A percentile compares a stretch with the other conserved stretches of the same genome.
Evolutionary conservation across 2,888 invertebrate genomes (phyloP).

Genomic region (Sarcophaga rosellei): DNA sequence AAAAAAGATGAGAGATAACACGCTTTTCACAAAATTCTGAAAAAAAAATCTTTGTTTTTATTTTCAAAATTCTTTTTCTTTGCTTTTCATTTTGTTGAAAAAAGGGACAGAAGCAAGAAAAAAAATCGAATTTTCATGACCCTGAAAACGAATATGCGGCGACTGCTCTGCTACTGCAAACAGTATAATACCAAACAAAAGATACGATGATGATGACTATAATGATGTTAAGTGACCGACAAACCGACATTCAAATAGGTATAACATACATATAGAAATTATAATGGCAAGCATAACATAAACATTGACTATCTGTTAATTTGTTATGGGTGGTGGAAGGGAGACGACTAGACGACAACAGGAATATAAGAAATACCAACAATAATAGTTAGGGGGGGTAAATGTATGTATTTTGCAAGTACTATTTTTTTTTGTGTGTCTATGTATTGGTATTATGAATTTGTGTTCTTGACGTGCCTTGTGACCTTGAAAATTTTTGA

Average conservation of each 20-base stretch:
- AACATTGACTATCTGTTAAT: neutral
- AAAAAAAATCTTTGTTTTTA: neutral
- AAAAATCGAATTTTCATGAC: slow-evolving; percentile 79
- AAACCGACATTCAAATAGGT: slow-evolving; percentile 63
- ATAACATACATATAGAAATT: slow-evolving; percentile 43
- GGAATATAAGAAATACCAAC: neutral
- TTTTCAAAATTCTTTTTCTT: slow-evolving; percentile 13
- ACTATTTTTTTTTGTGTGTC: neutral
- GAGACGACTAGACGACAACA: slow-evolving; percentile 3
- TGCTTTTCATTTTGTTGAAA: slow-evolving; percentile 10
- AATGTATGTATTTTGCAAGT: slow-evolving; percentile 16
- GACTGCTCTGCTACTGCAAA: no score
- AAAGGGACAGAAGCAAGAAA: slow-evolving; percentile 17
- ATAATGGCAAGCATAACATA: neutral
- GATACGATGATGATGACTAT: slow-evolving; percentile 20
- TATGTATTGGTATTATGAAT: slow-evolving; percentile 26
- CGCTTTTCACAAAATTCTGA: slow-evolving; percentile 8
- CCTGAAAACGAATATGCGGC: slow-evolving; percentile 74
- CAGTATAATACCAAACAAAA: slow-evolving; percentile 18
- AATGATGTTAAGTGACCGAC: slow-evolving; percentile 58
- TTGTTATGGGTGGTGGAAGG: neutral
- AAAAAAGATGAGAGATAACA: slow-evolving; percentile 21
- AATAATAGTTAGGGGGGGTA: neutral
- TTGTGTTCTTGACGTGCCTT: slow-evolving; percentile 61
- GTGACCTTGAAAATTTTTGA: slow-evolving; percentile 66